These are phyloP conservation scores for Leptinotarsa haldemani DNA, from an alignment of 2,888 invertebrate genomes.

Conservation along the genomic window DNA sequence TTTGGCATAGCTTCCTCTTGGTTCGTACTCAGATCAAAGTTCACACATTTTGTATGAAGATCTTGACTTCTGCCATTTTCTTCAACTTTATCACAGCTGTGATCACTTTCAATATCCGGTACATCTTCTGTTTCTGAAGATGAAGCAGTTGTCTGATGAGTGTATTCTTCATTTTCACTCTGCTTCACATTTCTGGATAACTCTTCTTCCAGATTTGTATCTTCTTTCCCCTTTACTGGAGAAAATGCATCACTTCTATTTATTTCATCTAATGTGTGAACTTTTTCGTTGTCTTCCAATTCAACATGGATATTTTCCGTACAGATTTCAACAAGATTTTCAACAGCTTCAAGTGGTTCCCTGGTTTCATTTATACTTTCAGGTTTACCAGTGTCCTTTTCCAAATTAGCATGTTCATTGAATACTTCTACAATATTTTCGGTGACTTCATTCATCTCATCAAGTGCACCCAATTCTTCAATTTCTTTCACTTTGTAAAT, in stretches of 20 bases:
- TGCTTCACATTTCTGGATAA: no score
- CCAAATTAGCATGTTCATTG: background rate
- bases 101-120: background rate
- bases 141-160: no score
- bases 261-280: background rate
- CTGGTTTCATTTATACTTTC: background rate
- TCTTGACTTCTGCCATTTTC: background rate
- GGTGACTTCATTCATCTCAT: background rate
- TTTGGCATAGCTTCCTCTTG: conserved; percentile 59
- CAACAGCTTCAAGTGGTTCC: background rate
- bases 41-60: conserved; percentile 33
- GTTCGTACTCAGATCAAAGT: conserved; percentile 57
- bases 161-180: no score
- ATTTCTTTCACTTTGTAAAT: background rate
- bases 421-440: conserved; percentile 1
- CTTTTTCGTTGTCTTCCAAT: background rate
- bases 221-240: no score
- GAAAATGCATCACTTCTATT: background rate
- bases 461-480: background rate
- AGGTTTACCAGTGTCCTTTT: background rate
- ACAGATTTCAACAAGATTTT: background rate
- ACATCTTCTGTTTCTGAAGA: background rate
- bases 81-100: conserved; percentile 7
- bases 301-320: background rate
- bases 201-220: no score